These are phyloP conservation scores for Cacatua alba DNA, from an alignment of 2,113 vertebrate species.

Conservation along the genomic window DNA sequence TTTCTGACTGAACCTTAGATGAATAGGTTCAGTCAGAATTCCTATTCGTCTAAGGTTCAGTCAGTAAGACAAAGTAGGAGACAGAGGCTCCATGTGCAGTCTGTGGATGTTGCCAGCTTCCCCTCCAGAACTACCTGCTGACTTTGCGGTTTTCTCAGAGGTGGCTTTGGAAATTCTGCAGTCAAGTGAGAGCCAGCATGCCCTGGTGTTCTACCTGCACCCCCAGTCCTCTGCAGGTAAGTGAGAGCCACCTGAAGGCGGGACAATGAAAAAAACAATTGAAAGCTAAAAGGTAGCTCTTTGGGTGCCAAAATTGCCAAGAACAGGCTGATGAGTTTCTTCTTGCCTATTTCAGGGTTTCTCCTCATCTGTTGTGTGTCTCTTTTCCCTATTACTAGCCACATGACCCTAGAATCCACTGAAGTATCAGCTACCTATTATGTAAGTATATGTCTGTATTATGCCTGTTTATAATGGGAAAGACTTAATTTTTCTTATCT, in stretches of 20 bases:
- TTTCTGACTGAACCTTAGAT: not conserved
- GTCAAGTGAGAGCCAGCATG: not conserved
- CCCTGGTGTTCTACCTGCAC: not conserved
- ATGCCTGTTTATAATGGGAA: not conserved
- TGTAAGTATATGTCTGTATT: not conserved
- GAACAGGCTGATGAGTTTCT: not conserved
- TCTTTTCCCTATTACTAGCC: not conserved
- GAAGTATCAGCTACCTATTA: not conserved
- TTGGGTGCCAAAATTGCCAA: not conserved
- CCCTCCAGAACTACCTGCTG: not conserved
- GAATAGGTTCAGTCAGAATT: not conserved
- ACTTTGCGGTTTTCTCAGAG: not conserved
- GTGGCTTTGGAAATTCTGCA: not conserved
- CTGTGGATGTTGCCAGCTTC: not conserved
- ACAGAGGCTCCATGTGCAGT: not conserved
- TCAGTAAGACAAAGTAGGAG: not conserved
- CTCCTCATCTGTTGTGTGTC: not conserved
- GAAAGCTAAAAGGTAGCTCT: not conserved
- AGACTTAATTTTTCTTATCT: not conserved
- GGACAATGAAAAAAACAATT: not conserved
- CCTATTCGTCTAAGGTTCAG: not conserved
- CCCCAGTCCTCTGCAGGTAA: not conserved
- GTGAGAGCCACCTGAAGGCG: not conserved
- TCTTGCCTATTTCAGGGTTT: not conserved
- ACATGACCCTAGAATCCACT: not conserved